A percentile compares a stretch with the other conserved stretches of the same genome.
Evolutionary conservation across 1,140 invertebrate species (phyloP).

Genomic region (Drosophila sp.): DNA sequence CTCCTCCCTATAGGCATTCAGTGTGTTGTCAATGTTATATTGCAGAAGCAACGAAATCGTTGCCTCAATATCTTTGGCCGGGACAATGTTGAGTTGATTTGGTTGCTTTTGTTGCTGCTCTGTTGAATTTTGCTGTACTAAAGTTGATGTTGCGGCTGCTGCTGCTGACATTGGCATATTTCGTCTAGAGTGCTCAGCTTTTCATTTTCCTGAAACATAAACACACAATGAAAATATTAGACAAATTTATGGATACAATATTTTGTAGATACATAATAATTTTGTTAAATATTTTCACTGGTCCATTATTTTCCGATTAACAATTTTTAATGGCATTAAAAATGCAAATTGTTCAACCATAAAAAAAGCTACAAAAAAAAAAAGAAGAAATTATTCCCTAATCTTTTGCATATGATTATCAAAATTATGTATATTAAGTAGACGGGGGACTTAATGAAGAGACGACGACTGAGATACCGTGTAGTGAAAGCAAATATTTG

Average conservation of each 20-base stretch:
- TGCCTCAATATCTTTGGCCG: conserved; percentile 46
- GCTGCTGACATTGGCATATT: conserved; percentile 63
- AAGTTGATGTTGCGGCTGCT: conserved; percentile 38
- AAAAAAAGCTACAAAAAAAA: conserved; percentile 40
- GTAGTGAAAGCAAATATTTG: not conserved
- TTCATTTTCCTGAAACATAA: not conserved
- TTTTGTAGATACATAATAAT: conserved; percentile 24
- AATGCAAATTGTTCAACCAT: conserved; percentile 65
- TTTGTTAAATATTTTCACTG: conserved; percentile 11
- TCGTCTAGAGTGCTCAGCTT: conserved; percentile 25
- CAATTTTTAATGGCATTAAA: conserved; percentile 67
- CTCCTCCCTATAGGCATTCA: conserved; percentile 80
- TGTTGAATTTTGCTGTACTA: conserved; percentile 51
- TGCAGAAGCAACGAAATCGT: conserved; percentile 77
- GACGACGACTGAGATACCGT: not conserved
- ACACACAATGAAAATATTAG: conserved; percentile 26
- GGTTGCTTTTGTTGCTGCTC: conserved; percentile 39
- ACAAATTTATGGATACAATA: conserved; percentile 7
- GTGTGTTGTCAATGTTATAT: conserved; percentile 82
- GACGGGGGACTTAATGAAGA: not conserved
- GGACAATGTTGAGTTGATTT: conserved; percentile 27
- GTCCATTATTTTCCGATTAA: conserved; percentile 69
- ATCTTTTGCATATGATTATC: conserved; percentile 4
- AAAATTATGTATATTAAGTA: conserved; percentile 9
- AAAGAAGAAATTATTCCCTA: conserved; percentile 18